Evolutionary conservation across 2,113 vertebrate genomes (phyloP), one percentile per base, ranked within the genome.

Genomic region (Gasterosteus aculeatus): DNA sequence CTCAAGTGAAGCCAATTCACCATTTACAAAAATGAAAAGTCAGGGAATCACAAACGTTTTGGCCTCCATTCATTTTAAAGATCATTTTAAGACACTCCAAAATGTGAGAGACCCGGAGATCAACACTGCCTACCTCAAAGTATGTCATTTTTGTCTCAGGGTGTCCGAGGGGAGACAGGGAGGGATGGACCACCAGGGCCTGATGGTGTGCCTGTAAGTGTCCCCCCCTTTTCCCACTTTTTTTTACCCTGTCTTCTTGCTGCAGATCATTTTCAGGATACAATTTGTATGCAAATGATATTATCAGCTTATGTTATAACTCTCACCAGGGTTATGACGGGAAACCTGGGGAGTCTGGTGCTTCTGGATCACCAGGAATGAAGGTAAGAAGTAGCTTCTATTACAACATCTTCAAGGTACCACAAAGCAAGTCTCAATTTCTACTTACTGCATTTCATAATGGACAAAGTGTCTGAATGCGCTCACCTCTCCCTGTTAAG

Each of bases 131-230:
- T 31, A 29, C 26, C 54, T 57, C 14, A 56, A 56, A 56, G 3
- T 15, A 31, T 31, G 10, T 59, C 2, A 59, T 59, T 54, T 54
- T 26, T 9, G 19, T 29, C 19, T 29, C 53, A 95, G 94, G 94
- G 94, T 46, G 83, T 77, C 39, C 81, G 82, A 64, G 93, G 94
- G 7, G 91, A 95, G 53, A 92, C 83, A 29, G 95, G 95, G 49
- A 67, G 72, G 39, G 68, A 80, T 5, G 94, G 95, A 16, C 85
- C 83, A 33, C 88, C 90, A 22, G 95, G 94, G 57, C 89, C 79
- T 70, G 92, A 92, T 42, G 94, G 94, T 54, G 92, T 91, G 80
- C 77, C 87, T 89, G 95, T 95, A 92, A 94, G 94, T 94, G 67
- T 22, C 63, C 7, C 73, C 61, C 51, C 1, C 53, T 54, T 10